Evolutionary conservation across 2,797 vertebrate genomes (phyloP), one percentile per base, ranked within the genome.

Genomic region (Diplodus puntazzo): DNA sequence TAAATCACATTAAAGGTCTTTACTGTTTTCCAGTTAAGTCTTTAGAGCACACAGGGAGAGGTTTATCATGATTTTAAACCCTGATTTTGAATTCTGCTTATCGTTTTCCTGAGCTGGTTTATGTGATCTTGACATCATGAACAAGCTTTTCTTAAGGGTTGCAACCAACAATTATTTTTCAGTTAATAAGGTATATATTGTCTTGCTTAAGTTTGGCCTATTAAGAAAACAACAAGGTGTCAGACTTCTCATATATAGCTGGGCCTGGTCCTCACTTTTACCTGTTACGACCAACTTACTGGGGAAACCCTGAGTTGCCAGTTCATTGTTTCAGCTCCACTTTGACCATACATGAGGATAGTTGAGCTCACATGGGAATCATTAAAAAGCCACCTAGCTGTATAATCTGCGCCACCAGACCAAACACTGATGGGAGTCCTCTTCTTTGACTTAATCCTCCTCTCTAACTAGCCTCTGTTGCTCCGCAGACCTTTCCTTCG

Each of bases 401-500:
- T 1, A 11, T 43, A 11, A 70, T 20, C 17, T 63, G 14, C 27
- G 20, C 8, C 16, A 1, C 11, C 48, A n/a, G n/a, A 48, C 5
- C 11, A 21, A 49, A 34, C n/a, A 4, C 8, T 25, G n/a, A 3
- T 42, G 2, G 4, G 11, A 7, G 5, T 5, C 39, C 7, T 0
- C 30, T 34, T 34, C 48, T 46, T 5, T 34, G 50, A 54, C 23
- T n/a, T 21, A 23, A 2, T 42, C 13, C 16, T 67, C 27, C 53
- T 57, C 76, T 71, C 42, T 75, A 9, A 73, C 53, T 7, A 1
- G 11, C 60, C 34, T 6, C 2, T 69, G 23, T n/a, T 46, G 2
- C 50, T 75, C 62, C 34, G 8, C 86, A 99, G 98, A 96, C 0
- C 95, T 98, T 87, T 98, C 94, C 18, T 99, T 98, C 79, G 96